Evolutionary conservation across 1,140 invertebrate species (phyloP).

Genomic region (Macrosteles quadrilineatus): DNA sequence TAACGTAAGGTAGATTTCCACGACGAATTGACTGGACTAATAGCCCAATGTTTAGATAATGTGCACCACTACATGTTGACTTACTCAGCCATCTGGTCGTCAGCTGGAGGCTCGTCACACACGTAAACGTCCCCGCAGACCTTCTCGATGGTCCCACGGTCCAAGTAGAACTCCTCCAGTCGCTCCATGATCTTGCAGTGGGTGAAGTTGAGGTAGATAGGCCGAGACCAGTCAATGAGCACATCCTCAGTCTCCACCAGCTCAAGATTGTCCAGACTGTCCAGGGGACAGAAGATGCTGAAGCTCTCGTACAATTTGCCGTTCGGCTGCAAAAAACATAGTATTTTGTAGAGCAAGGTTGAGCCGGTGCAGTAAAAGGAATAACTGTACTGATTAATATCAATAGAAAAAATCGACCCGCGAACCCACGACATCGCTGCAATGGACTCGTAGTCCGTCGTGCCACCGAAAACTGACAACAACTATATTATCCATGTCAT

Average conservation of each 20-base stretch:
- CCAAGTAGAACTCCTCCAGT: conserved; percentile 65
- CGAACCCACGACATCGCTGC: too few relatives aligned
- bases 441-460: too few relatives aligned
- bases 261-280: conserved; percentile 66
- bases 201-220: conserved; percentile 80
- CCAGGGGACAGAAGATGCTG: conserved; percentile 76
- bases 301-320: conserved; percentile 76
- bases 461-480: too few relatives aligned
- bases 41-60: too few relatives aligned
- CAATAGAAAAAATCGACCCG: too few relatives aligned
- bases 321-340: conserved; percentile 65
- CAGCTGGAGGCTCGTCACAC: conserved; percentile 58
- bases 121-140: conserved; percentile 76
- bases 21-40: too few relatives aligned
- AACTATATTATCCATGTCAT: too few relatives aligned
- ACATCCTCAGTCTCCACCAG: conserved; percentile 70
- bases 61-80: too few relatives aligned
- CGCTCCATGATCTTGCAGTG: conserved; percentile 73
- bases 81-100: conserved; percentile 58
- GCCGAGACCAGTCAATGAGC: conserved; percentile 72
- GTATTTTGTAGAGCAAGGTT: background rate
- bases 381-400: too few relatives aligned
- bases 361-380: background rate
- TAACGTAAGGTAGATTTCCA: too few relatives aligned
- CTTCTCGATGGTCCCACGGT: conserved; percentile 66